phyloP scores from a whole-genome alignment of 2,113 vertebrate species.

The Chaetura pelagica region DNA sequence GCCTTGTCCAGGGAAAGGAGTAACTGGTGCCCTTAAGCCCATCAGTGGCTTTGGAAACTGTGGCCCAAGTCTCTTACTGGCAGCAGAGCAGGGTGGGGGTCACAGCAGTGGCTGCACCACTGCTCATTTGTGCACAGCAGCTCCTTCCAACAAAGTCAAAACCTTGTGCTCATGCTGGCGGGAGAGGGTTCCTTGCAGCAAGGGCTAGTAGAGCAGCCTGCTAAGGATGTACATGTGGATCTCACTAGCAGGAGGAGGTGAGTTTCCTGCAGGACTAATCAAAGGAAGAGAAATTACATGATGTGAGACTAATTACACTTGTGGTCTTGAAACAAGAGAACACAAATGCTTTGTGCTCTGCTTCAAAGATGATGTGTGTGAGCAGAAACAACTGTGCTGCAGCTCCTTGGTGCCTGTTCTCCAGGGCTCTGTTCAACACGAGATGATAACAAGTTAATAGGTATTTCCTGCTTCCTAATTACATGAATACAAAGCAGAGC shows the following conservation, averaged over 20 bases:
- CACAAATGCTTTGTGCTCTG: not conserved
- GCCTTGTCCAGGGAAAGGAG: not conserved
- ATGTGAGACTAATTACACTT: not conserved
- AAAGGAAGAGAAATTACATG: conserved; percentile 18
- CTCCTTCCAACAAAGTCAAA: not conserved
- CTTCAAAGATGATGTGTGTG: conserved; percentile 19
- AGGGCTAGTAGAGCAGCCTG: not conserved
- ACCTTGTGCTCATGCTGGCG: not conserved
- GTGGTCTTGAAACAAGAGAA: not conserved
- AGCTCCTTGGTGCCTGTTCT: conserved; percentile 23
- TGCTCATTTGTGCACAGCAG: not conserved
- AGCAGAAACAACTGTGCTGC: conserved; percentile 44
- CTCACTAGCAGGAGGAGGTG: not conserved
- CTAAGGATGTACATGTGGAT: not conserved
- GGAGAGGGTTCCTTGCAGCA: not conserved
- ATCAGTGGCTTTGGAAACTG: not conserved
- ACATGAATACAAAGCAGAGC: conserved; percentile 42
- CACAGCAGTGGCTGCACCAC: not conserved
- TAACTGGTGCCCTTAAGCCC: not conserved
- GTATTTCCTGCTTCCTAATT: conserved; percentile 59
- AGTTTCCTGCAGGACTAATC: not conserved
- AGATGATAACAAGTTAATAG: conserved; percentile 65
- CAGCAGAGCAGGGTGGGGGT: not conserved
- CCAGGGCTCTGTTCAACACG: not conserved
- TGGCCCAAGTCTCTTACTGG: not conserved